Conservation (phyloP, 2,888 invertebrate genomes). For the Pseudanteris insignis region DNA sequence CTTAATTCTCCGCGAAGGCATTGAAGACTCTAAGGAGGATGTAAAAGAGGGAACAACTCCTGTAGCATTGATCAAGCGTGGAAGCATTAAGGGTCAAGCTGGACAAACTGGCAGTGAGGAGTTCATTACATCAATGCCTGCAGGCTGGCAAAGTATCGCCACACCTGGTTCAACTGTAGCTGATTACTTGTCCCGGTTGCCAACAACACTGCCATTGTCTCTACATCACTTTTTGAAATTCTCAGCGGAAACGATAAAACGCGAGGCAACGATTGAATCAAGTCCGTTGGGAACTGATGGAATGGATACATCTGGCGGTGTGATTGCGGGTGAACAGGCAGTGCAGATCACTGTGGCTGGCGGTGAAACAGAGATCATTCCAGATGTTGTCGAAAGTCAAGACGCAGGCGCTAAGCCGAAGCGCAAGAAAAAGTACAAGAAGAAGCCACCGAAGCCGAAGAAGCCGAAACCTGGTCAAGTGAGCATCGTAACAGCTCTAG, state of each 20-base stretch:
- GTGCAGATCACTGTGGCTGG: conserved; percentile 65
- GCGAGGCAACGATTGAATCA: conserved; percentile 72
- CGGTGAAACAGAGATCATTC: conserved; percentile 60
- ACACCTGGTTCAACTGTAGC: conserved; percentile 83
- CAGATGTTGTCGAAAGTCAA: conserved; percentile 48
- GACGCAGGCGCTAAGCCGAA: conserved; percentile 68
- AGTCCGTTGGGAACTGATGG: conserved; percentile 66
- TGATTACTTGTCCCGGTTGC: conserved; percentile 82
- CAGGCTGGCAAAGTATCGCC: conserved; percentile 78
- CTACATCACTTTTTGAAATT: conserved; percentile 86
- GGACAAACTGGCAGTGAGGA: conserved; percentile 60
- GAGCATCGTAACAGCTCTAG: conserved; percentile 79
- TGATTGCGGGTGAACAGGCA: conserved; percentile 65
- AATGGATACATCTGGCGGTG: conserved; percentile 59
- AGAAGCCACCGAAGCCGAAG: conserved; percentile 80
- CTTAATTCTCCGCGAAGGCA: conserved; percentile 70
- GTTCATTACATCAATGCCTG: conserved; percentile 69
- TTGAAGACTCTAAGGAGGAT: conserved; percentile 67
- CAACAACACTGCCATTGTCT: conserved; percentile 78
- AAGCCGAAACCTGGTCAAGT: conserved; percentile 88
- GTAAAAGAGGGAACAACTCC: conserved; percentile 66
- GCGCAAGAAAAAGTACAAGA: conserved; percentile 81
- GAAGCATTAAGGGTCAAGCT: conserved; percentile 64
- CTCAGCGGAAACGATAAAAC: conserved; percentile 80
- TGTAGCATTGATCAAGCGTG: conserved; percentile 67